Conservation (phyloP, 2,888 invertebrate genomes). For the Apamea sordens region DNA sequence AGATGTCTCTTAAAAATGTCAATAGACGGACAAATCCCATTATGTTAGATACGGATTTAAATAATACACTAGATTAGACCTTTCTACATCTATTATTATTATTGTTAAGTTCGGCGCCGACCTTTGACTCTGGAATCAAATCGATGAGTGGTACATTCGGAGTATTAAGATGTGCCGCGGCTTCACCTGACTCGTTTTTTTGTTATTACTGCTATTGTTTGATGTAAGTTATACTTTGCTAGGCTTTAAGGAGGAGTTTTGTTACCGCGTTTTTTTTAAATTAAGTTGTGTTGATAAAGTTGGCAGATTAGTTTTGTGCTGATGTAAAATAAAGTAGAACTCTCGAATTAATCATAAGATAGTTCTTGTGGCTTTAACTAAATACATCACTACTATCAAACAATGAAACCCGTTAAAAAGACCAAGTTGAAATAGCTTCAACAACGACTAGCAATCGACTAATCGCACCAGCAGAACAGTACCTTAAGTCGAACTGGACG, state of each 20-base stretch:
- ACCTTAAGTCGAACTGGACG: constrained; percentile 67
- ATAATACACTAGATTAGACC: constrained; percentile 82
- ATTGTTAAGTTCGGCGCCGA: constrained; percentile 69
- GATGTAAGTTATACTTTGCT: constrained; percentile 81
- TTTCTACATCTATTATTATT: constrained; percentile 75
- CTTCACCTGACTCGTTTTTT: constrained; percentile 81
- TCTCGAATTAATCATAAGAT: neutral
- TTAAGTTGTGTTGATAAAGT: neutral
- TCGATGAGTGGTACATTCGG: constrained; percentile 84
- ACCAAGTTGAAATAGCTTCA: neutral
- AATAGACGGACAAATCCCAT: constrained; percentile 66
- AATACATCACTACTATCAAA: neutral
- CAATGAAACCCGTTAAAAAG: neutral
- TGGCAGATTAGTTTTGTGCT: neutral
- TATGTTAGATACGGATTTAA: constrained; percentile 79
- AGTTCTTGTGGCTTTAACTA: neutral
- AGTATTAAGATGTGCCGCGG: constrained; percentile 78
- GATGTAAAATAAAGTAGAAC: neutral
- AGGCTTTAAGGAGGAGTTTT: constrained; percentile 72
- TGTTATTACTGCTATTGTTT: constrained; percentile 87
- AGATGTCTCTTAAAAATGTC: constrained; percentile 73
- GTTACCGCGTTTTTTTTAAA: constrained; percentile 52
- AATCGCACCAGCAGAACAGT: constrained; percentile 53
- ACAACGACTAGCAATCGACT: neutral
- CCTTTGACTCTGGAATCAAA: constrained; percentile 78